Conservation (phyloP, 1,140 invertebrate species). For the Brachionus paranguensis region DNA sequence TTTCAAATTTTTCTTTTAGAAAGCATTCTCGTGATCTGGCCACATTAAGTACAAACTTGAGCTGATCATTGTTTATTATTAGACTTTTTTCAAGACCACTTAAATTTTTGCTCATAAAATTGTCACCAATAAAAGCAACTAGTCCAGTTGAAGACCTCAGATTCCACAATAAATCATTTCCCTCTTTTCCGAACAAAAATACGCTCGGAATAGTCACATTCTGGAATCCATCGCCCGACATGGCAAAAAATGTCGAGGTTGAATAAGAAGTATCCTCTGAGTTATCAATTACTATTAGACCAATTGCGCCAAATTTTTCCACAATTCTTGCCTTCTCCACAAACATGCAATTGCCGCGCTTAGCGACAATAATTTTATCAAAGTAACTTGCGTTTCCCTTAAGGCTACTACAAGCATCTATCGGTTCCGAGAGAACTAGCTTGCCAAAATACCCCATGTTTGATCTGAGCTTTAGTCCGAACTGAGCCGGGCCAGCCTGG, state of each 20-base stretch:
- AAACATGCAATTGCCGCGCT: constrained; percentile 88
- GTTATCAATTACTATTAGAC: constrained; percentile 67
- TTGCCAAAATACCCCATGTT: constrained; percentile 46
- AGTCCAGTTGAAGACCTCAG: not conserved
- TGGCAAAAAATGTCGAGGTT: constrained; percentile 78
- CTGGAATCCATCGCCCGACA: constrained; percentile 83
- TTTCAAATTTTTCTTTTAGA: not conserved
- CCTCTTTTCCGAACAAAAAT: constrained; percentile 80
- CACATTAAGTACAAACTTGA: not conserved
- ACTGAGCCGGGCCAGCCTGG: constrained; percentile 80
- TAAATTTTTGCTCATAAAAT: not conserved
- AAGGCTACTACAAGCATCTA: constrained; percentile 43
- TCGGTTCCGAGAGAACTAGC: not conserved
- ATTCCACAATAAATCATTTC: constrained; percentile 44
- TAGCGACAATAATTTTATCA: constrained; percentile 74
- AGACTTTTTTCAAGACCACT: not conserved
- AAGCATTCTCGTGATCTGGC: not conserved
- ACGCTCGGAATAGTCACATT: constrained; percentile 83
- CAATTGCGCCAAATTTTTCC: constrained; percentile 76
- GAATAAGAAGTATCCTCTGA: constrained; percentile 66
- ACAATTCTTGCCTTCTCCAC: constrained; percentile 70
- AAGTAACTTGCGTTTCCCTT: constrained; percentile 61
- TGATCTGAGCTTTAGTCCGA: constrained; percentile 68
- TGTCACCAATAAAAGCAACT: not conserved
- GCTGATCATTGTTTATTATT: not conserved